phyloP scores from a whole-genome alignment of 2,888 invertebrate species.

The Drosophila acutilabella region DNA sequence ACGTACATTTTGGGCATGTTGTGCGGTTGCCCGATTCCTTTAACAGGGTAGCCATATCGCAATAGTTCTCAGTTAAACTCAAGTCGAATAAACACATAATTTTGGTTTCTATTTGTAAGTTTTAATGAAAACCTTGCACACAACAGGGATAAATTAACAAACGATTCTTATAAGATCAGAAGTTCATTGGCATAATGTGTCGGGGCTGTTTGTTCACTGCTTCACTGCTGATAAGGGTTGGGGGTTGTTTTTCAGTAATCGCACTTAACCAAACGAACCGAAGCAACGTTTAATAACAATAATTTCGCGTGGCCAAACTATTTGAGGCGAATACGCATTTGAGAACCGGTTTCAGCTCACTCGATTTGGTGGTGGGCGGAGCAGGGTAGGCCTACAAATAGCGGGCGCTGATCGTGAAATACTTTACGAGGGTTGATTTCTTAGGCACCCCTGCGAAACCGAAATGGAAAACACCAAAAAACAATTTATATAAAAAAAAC shows the following conservation, averaged over 20 bases:
- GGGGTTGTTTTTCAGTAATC: slow-evolving; percentile 57
- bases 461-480: slow-evolving; percentile 1
- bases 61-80: slow-evolving; percentile 7
- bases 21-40: slow-evolving; percentile 42
- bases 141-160: slow-evolving; percentile 2
- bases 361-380: slow-evolving; percentile 43
- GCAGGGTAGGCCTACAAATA: slow-evolving; percentile 41
- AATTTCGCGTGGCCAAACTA: slow-evolving; percentile 59
- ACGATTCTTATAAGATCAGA: slow-evolving; percentile 58
- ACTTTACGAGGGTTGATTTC: slow-evolving; percentile 41
- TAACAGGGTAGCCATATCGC: slow-evolving; percentile 37
- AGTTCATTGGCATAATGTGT: slow-evolving; percentile 49
- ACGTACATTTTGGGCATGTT: slow-evolving; percentile 63
- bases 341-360: slow-evolving; percentile 48
- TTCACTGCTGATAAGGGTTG: slow-evolving; percentile 55
- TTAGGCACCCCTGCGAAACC: slow-evolving; percentile 12
- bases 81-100: slow-evolving; percentile 5
- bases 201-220: slow-evolving; percentile 8
- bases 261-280: slow-evolving; percentile 8
- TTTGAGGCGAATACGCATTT: slow-evolving; percentile 22
- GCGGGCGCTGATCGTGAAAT: slow-evolving; percentile 48
- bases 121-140: slow-evolving; percentile 17
- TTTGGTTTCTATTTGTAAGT: slow-evolving; percentile 1
- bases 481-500: neutral
- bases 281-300: slow-evolving; percentile 17